Evolutionary conservation across 2,888 invertebrate genomes (phyloP).

Genomic region (Tenthredo scrophulariae): DNA sequence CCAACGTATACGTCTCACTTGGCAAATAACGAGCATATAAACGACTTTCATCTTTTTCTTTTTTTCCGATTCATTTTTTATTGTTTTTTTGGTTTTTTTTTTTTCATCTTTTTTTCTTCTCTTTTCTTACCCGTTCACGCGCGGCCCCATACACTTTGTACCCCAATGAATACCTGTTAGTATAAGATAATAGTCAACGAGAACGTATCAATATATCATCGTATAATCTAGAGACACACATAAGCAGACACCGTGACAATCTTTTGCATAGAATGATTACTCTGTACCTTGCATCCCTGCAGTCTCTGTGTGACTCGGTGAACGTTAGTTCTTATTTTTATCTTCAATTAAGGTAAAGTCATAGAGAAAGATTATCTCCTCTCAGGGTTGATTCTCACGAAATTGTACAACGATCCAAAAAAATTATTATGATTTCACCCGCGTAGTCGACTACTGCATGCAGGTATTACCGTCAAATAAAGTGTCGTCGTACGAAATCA

Average conservation of each 20-base stretch:
- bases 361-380: too few relatives aligned
- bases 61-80: neutral
- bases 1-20: constrained; percentile 12
- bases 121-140: neutral
- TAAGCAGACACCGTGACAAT: neutral
- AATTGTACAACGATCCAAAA: neutral
- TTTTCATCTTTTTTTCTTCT: neutral
- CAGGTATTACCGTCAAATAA: neutral
- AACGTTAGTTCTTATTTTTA: neutral
- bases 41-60: constrained; percentile 42
- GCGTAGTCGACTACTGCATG: neutral
- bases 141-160: neutral
- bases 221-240: neutral
- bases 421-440: neutral
- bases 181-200: neutral
- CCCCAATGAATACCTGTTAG: neutral
- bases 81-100: neutral
- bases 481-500: neutral
- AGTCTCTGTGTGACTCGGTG: neutral
- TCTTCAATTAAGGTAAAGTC: neutral
- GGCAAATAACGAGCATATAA: constrained; percentile 27
- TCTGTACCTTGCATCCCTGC: neutral
- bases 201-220: neutral
- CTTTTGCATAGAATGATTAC: neutral
- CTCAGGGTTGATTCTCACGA: neutral